Conservation (phyloP, 2,797 vertebrate genomes). For the Silurus aristotelis region DNA sequence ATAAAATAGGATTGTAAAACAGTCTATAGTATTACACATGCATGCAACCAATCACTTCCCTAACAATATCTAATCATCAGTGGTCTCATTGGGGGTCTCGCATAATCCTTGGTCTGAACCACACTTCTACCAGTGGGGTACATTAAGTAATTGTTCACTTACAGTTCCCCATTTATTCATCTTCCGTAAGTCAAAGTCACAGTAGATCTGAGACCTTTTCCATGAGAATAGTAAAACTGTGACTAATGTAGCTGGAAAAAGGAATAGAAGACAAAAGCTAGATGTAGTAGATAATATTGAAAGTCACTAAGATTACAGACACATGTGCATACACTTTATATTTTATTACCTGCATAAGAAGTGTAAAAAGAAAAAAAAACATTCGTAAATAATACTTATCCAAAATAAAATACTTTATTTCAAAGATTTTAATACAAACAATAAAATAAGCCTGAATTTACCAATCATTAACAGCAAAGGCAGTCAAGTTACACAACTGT, state of each 20-base stretch:
- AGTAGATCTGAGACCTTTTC: background rate
- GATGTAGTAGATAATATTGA: background rate
- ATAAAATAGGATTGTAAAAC: too few relatives aligned
- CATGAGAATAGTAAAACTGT: too few relatives aligned
- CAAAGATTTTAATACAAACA: conserved; percentile 27
- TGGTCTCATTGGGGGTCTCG: background rate
- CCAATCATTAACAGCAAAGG: background rate
- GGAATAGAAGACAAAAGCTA: background rate
- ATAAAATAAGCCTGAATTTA: background rate
- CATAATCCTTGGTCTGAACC: background rate
- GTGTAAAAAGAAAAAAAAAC: conserved; percentile 1
- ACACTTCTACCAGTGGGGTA: background rate
- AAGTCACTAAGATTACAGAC: background rate
- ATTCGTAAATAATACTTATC: background rate
- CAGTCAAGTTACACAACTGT: background rate
- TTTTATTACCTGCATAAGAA: background rate
- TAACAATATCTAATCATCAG: too few relatives aligned
- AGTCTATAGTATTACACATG: too few relatives aligned
- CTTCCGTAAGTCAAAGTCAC: background rate
- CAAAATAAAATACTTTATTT: conserved; percentile 52
- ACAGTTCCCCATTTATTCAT: background rate
- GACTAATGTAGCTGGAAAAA: background rate
- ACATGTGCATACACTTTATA: background rate
- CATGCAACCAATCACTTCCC: too few relatives aligned
- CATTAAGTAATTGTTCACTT: background rate